Evolutionary conservation across 2,113 vertebrate genomes (phyloP).

Genomic region (Ondatra zibethicus): DNA sequence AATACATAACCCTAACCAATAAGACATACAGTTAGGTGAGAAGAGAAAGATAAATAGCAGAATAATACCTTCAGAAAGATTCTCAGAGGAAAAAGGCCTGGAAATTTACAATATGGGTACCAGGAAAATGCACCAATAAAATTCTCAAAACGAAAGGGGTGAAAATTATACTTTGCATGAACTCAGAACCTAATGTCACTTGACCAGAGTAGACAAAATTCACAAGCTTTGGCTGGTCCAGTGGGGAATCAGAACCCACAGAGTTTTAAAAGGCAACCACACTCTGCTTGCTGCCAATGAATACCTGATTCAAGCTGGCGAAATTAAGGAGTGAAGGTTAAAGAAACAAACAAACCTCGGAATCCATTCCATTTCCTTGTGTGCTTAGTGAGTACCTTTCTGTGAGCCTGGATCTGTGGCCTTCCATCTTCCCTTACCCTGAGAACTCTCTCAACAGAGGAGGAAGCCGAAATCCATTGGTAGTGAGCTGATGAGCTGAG

Average conservation of each 20-base stretch:
- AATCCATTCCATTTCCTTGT: neutral
- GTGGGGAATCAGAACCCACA: neutral
- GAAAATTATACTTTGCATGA: neutral
- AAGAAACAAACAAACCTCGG: too few relatives aligned
- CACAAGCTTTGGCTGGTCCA: neutral
- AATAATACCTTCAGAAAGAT: constrained; percentile 14
- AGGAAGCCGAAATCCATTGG: neutral
- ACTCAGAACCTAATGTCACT: neutral
- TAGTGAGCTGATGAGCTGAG: neutral
- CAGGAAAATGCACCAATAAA: constrained; percentile 38
- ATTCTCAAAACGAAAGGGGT: constrained; percentile 7
- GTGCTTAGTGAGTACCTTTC: neutral
- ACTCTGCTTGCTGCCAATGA: neutral
- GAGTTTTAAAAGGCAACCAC: neutral
- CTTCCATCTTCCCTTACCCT: accelerated
- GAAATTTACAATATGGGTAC: neutral
- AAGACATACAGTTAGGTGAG: constrained; percentile 1
- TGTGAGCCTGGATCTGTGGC: neutral
- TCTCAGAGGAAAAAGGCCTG: neutral
- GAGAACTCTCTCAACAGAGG: neutral
- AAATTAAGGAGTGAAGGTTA: too few relatives aligned
- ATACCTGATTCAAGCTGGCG: neutral
- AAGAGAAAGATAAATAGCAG: constrained; percentile 47
- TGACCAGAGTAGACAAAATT: neutral
- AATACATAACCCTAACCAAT: constrained; percentile 8